Base-by-base conservation (phyloP, 2,888 invertebrate species). In the Chrysodeixis includens region DNA sequence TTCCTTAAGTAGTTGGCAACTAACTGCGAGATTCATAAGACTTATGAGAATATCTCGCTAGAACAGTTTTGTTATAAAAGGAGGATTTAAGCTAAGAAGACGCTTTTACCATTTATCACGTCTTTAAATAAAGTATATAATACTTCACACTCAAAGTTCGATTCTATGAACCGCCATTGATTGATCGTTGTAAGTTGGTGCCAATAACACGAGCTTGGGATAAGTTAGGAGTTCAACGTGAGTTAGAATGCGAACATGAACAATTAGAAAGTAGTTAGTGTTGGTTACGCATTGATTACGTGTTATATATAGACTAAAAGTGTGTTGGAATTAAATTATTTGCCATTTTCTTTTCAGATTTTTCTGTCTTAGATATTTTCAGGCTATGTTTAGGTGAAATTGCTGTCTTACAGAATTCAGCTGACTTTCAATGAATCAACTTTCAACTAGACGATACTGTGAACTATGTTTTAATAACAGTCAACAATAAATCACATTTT, bases 181-280 rank as follows among this genome's bases (percentile, higher is more conserved):
- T 58, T 66, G 60, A 59, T 51, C 16, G 35, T 26, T 5, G 6
- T 20, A 44, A 51, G 30, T 32, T 62, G 8, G 14, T 22, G 18
- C 46, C 49, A 20, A 53, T 51, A 46, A 51, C 20, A 30, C 4
- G 54, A 35, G 20, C 7, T 9, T 26, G 9, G 10, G 32, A 3
- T n/a, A 40, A 59, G 4, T 57, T 22, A 14, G 4, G 0, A 32
- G 1, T 59, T 51, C 14, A 56, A 40, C n/a, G 32, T 0, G 49
- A 54, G n/a, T 35, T 0, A 18, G 46, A 26, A n/a, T 16, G 26
- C 16, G 26, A 26, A 26, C 40, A 40, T n/a, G n/a, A 40, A 14
- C n/a, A 46, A 22, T 26, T 32, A 40, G 14, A n/a, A n/a, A 35
- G 35, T 55, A 35, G n/a, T 16, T 26, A 40, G 6, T 30, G 12